These are phyloP conservation scores for Callinectes sapidus DNA, from an alignment of 2,888 invertebrate species.

Conservation along the genomic window DNA sequence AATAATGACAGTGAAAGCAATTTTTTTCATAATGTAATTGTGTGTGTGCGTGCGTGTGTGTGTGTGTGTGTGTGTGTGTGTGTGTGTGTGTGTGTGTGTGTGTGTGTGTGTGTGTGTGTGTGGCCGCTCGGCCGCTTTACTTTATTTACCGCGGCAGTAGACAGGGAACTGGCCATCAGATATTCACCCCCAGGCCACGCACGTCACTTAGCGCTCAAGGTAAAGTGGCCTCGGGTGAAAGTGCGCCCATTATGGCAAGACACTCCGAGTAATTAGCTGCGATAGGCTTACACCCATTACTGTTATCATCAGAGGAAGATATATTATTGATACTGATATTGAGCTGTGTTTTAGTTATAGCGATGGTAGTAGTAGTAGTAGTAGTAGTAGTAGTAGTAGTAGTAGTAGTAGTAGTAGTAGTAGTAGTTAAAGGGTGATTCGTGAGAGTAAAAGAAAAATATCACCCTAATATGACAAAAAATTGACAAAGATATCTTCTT, in stretches of 20 bases:
- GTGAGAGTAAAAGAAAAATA: no score
- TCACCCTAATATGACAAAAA: no score
- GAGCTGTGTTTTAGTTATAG: background rate
- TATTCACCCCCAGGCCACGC: conserved; percentile 21
- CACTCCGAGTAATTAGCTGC: background rate
- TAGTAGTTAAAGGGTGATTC: no score
- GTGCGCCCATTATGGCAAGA: background rate
- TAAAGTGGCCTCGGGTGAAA: background rate
- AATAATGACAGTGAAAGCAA: no score
- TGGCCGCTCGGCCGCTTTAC: background rate
- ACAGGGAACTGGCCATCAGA: background rate
- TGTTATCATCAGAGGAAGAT: background rate
- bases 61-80: no score
- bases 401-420: background rate
- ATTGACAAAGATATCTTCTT: background rate
- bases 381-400: background rate
- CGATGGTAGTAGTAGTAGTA: background rate
- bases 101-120: conserved; percentile 11
- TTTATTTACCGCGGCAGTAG: conserved; percentile 6
- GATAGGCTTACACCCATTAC: background rate
- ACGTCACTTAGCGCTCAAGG: background rate
- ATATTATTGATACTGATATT: background rate
- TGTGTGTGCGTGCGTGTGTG: no score
- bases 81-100: no score
- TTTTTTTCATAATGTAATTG: no score